Evolutionary conservation across 2,797 vertebrate species (phyloP), one percentile per base, ranked within the genome.

Genomic region (Myiotriccus ornatus): DNA sequence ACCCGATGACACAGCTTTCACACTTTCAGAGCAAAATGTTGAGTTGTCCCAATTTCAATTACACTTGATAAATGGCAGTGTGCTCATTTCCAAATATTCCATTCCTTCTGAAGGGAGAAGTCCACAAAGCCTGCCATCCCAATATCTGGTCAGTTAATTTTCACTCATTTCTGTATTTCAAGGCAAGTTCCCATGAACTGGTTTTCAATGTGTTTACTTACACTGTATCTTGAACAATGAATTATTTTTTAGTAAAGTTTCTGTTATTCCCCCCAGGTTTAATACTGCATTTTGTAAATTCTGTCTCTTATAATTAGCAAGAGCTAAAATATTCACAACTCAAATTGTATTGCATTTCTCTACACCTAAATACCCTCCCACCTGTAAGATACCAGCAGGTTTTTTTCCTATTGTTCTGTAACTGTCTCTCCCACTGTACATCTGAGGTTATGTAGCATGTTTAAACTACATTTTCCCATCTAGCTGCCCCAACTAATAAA

Each of bases 1-100:
- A 93, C 43, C 82, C 55, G 50, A 89, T 91, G 87, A 87, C 84
- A 95, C 32, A 94, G 43, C 21, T 68, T 96, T 89, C 62, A 69
- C 67, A 75, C n/a, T 92, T 80, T 71, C 34, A 76, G 56, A 89
- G 55, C 18, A 60, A 95, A 67, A 84, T 75, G 43, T 79, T 92
- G 76, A 93, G 85, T 30, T 77, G 60, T 21, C 84, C 55, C 15
- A 84, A 59, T 89, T 92, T 75, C 60, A 84, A 9, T 94, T 94
- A 63, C n/a, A 75, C 19, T 93, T 79, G 73, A 91, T 84, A 95
- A 97, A 93, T 46, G 59, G 37, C 55, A 94, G 73, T 27, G 34
- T 46, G 59, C 34, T 87, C 67, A 13, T 78, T 87, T 86, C 77
- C 44, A 90, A 92, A 83, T 57, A n/a, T 50, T 80, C 46, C 7